These are phyloP conservation scores for Nemotelus nigrinus DNA, from an alignment of 2,888 invertebrate genomes.

Conservation along the genomic window DNA sequence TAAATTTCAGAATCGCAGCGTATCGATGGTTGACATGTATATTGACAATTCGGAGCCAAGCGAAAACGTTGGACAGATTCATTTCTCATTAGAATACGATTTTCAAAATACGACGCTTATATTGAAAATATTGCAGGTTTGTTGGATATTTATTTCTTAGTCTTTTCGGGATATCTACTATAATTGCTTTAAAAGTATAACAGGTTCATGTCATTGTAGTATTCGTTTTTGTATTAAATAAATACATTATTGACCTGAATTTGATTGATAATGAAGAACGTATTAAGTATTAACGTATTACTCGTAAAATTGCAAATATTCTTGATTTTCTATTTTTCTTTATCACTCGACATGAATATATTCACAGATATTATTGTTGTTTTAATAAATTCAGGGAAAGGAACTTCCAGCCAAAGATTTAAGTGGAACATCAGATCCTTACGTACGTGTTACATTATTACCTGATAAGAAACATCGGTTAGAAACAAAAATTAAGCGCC, in stretches of 20 bases:
- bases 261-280: no score
- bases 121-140: constrained; percentile 88
- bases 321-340: background rate
- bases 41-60: constrained; percentile 92
- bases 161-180: background rate
- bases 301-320: background rate
- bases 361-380: background rate
- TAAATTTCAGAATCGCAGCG: constrained; percentile 79
- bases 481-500: constrained; percentile 91
- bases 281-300: no score
- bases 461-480: constrained; percentile 93
- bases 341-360: background rate
- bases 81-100: constrained; percentile 93
- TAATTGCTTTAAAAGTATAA: background rate
- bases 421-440: constrained; percentile 92
- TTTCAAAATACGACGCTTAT: constrained; percentile 93
- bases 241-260: no score
- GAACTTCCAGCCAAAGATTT: constrained; percentile 93
- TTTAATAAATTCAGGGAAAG: constrained; percentile 73
- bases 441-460: constrained; percentile 86
- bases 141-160: constrained; percentile 51
- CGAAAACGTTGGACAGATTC: constrained; percentile 94
- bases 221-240: no score
- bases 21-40: constrained; percentile 94
- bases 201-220: no score